Evolutionary conservation across 2,888 invertebrate species (phyloP), one percentile per base, ranked within the genome.

Genomic region (Diogma glabrata): DNA sequence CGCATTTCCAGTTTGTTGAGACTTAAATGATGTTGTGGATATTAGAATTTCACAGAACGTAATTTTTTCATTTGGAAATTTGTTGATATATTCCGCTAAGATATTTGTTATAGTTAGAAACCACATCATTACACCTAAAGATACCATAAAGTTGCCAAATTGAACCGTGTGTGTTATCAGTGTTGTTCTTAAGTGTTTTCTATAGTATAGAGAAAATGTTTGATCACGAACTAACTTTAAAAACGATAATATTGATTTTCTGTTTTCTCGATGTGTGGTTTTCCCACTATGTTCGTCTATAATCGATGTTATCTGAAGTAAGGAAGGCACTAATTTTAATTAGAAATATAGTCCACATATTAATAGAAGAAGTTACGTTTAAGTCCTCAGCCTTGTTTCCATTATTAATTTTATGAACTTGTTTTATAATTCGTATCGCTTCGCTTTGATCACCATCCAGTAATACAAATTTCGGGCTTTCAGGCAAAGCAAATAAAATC

Each of bases 211-310:
- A 4, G 67, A 66, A 20, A 60, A 59, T 4, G 67, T 68, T 58
- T 68, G 68, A 12, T 51, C 47, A 64, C 65, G 66, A 64, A 67
- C 65, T 2, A 62, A n/a, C n/a, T n/a, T n/a, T n/a, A n/a, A n/a
- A n/a, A n/a, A n/a, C n/a, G n/a, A n/a, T n/a, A n/a, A n/a, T n/a
- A n/a, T n/a, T n/a, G n/a, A n/a, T n/a, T n/a, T n/a, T n/a, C n/a
- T n/a, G n/a, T n/a, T n/a, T n/a, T n/a, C n/a, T n/a, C n/a, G n/a
- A n/a, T n/a, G n/a, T n/a, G n/a, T n/a, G n/a, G n/a, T n/a, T n/a
- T n/a, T n/a, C n/a, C n/a, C n/a, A n/a, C n/a, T n/a, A n/a, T n/a
- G n/a, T n/a, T 46, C 46, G 5, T 46, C 24, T 9, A 46, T 17
- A 5, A 46, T 14, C 17, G 46, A 46, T 26, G 46, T 24, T n/a